Base-by-base conservation (phyloP, 2,797 vertebrate species). In the Erethizon dorsatum region DNA sequence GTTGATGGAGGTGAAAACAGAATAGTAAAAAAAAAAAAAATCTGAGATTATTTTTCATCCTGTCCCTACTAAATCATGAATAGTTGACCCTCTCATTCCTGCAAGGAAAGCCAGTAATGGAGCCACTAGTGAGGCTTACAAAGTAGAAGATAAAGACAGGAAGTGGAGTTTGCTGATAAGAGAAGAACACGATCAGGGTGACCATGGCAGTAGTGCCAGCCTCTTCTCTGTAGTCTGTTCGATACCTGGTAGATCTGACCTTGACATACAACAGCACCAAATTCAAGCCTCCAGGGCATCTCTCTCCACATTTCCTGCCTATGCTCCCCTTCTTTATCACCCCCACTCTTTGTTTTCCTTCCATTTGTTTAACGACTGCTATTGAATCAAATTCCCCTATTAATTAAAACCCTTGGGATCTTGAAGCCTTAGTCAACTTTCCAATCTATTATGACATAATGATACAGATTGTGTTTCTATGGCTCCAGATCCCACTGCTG, bases 321-420 rank as follows among this genome's bases (percentile, higher is more conserved):
- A 0, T 28, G 84, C 71, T 92, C 69, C 59, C 41, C 80, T 41
- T 83, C 75, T 83, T 83, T 80, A 93, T 73, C 88, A n/a, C 47
- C 59, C 47, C 15, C 2, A 26, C 65, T 73, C 75, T 57, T 78
- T 71, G 50, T 90, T 94, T 97, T 85, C 84, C 79, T 96, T 82
- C 87, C 52, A 26, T 73, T 77, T 94, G 37, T 85, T 90, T 83
- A 90, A 83, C 85, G 91, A 90, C 52, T 83, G 33, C 57, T 18
- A 59, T 37, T 71, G 95, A 95, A 93, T 96, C 52, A 50, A 57
- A 93, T 78, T 77, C 94, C 96, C 95, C 95, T 85, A 71, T 95
- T 90, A 90, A 97, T 91, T 92, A 91, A 94, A 97, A 83, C 78
- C n/a, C 84, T 75, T 71, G 79, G 89, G 96, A 85, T 85, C 88